Evolutionary conservation across 2,888 invertebrate genomes (phyloP), one percentile per base, ranked within the genome.

Genomic region (Scaptomyza cyrtandrae): DNA sequence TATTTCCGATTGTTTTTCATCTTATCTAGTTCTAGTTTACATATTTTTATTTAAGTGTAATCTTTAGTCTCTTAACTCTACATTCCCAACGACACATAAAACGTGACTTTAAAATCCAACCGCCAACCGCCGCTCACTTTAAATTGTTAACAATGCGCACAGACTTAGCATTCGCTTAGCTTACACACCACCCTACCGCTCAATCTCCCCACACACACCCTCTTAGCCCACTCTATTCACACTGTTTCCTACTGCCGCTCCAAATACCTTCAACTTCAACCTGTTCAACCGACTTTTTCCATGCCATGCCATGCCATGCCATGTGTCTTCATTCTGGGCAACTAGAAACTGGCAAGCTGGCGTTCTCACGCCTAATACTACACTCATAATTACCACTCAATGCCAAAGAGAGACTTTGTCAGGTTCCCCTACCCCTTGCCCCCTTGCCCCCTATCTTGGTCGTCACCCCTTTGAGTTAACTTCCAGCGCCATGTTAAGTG

Each of bases 321-420:
- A n/a, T 39, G 39, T 39, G 37, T 48, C 57, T 49, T 27, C 29
- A 60, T 54, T 74, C 68, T 61, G 29, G 43, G 41, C 50, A 44
- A 46, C 14, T 24, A 24, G 24, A 3, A 24, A 7, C 3, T 39
- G 1, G 13, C n/a, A n/a, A 10, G 41, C 39, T 52, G 37, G 14
- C 49, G 65, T 80, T 79, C 79, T 79, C 79, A 80, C 80, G 80
- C 79, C 78, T 56, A 62, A 77, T 56, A 73, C 35, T 10, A 35
- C 57, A 65, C 61, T 60, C 49, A 61, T 68, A 76, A 75, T 75
- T 75, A 70, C 66, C 70, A 71, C 55, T 66, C 72, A 72, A 72
- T 72, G 66, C 52, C 69, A 65, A 10, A 53, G 43, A 41, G 41
- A 58, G 72, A 56, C 48, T 41, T 53, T 74, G 71, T 70, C 65